A percentile compares a stretch with the other conserved stretches of the same genome.
These are phyloP conservation scores for Daptonema setosum DNA, from an alignment of 2,888 invertebrate species.

Conservation along the genomic window DNA sequence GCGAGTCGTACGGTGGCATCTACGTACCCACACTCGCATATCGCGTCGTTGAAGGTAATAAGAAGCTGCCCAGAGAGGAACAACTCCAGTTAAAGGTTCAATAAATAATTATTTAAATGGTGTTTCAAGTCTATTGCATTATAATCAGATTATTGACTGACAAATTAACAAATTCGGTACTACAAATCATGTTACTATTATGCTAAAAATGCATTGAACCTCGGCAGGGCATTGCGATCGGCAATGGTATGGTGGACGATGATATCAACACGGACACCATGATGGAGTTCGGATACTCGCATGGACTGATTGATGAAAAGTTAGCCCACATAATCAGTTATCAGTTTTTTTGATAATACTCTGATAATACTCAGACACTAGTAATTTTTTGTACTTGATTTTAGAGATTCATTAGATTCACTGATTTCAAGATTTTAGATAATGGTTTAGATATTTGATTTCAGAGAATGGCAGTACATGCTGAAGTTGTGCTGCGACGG, in stretches of 20 bases:
- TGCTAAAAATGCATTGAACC: no score
- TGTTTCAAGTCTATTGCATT: no score
- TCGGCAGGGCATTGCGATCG: conserved; percentile 10
- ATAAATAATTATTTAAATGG: no score
- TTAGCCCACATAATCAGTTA: no score
- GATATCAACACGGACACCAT: conserved; percentile 14
- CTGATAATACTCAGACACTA: no score
- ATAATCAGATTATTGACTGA: no score
- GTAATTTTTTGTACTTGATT: background rate
- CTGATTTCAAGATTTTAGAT: background rate
- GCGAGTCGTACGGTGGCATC: conserved; percentile 34
- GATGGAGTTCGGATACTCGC: conserved; percentile 18
- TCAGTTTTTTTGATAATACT: background rate
- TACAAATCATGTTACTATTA: no score
- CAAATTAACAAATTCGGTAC: no score
- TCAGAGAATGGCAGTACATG: conserved; percentile 2
- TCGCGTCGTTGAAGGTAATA: conserved; percentile 27
- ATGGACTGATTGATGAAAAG: conserved; percentile 12
- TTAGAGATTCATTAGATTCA: background rate
- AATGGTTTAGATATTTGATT: background rate
- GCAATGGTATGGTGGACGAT: conserved; percentile 9
- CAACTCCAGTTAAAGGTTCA: no score
- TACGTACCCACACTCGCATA: conserved; percentile 33
- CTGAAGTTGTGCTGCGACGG: conserved; percentile 3
- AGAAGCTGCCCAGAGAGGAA: no score